Conservation (phyloP, 2,888 invertebrate genomes). For the Cordilura impudica region DNA sequence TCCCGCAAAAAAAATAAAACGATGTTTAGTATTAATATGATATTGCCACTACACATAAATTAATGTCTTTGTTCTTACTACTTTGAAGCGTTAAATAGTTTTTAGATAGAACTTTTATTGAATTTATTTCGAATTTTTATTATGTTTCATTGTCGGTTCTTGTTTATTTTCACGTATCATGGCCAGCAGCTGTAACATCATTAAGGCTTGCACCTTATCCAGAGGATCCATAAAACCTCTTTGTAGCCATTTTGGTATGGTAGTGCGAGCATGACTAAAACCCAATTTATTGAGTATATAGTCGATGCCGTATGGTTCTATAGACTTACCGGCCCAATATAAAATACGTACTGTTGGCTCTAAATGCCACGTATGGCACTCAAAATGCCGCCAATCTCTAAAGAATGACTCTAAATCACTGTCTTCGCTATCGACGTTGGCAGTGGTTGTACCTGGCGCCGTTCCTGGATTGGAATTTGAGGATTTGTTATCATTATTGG, state of each 20-base stretch:
- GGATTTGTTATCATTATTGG: slow-evolving; percentile 36
- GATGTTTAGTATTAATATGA: too few relatives aligned
- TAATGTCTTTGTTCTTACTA: too few relatives aligned
- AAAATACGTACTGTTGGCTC: slow-evolving; percentile 93
- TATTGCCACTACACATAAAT: too few relatives aligned
- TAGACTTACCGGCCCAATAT: slow-evolving; percentile 96
- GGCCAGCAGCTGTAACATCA: slow-evolving; percentile 85
- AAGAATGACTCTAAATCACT: slow-evolving; percentile 82
- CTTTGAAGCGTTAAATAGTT: too few relatives aligned
- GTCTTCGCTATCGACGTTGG: slow-evolving; percentile 11
- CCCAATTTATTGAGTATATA: slow-evolving; percentile 98
- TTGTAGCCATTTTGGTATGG: slow-evolving; percentile 99
- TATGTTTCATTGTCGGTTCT: slow-evolving; percentile 67
- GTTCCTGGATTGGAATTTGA: slow-evolving; percentile 18
- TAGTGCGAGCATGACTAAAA: slow-evolving; percentile 97
- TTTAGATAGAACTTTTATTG: too few relatives aligned
- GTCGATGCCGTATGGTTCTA: slow-evolving; percentile 98
- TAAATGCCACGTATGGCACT: slow-evolving; percentile 96
- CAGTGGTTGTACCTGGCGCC: neutral
- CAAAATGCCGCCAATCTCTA: slow-evolving; percentile 93
- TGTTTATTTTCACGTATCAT: slow-evolving; percentile 80
- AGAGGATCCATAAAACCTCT: slow-evolving; percentile 98
- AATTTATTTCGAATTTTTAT: slow-evolving; percentile 54
- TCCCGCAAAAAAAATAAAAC: too few relatives aligned
- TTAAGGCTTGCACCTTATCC: slow-evolving; percentile 92